Evolutionary conservation across 2,113 vertebrate genomes (phyloP), one percentile per base, ranked within the genome.

Genomic region (Bubo bubo): DNA sequence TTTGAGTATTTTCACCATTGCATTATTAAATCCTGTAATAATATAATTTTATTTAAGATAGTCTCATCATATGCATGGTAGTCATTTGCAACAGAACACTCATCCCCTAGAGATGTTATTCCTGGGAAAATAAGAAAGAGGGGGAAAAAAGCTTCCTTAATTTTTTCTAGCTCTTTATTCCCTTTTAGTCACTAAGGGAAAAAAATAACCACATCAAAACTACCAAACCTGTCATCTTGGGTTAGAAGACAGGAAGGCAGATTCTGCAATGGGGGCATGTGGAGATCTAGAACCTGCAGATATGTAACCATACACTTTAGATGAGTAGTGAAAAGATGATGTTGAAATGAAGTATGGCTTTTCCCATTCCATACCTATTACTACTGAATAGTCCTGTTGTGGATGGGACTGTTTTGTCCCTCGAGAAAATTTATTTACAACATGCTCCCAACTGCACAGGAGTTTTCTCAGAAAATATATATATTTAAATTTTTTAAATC

Each of bases 31-130:
- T 72, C 28, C 52, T 86, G 60, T 24, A 84, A 93, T 55, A 96
- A 67, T 49, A 72, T 16, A 1, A 50, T 68, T 93, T 93, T 95
- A 86, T 95, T 97, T 93, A 94, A 93, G 67, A 52, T 90, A 55
- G 43, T 95, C 47, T 80, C 71, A 79, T 79, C 60, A 92, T 56
- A 91, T 35, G 24, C 56, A 19, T 55, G 39, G 53, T 55, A 80
- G 86, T 77, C 43, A 81, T 62, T 86, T 91, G 43, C 60, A 90
- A 85, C 41, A 74, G 39, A 95, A 91, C 24, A 62, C 9, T 71
- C 64, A 56, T 66, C 13, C 45, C 72, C 64, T 71, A 80, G 56
- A 76, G 39, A 32, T 83, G 43, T 55, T 80, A 77, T 89, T 88
- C 43, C 55, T 53, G 24, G 28, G 60, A 71, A 86, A 91, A 52